Base-by-base conservation (phyloP, 2,888 invertebrate genomes). In the Scaptomyza caliginosa region DNA sequence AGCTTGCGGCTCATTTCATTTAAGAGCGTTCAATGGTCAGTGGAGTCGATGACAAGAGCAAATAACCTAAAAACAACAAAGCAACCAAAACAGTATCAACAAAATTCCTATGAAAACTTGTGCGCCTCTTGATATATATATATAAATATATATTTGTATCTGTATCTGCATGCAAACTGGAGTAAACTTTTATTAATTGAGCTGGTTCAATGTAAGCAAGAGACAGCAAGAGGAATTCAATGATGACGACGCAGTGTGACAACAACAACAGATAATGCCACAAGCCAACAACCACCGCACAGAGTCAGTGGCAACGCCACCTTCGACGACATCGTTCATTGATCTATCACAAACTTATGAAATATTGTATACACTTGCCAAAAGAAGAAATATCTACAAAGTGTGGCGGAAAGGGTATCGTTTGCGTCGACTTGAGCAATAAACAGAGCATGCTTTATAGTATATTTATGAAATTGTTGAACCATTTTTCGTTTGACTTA, bases 151-250 rank as follows among this genome's bases (percentile, higher is more conserved):
- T 19, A 51, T 3, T 1, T 28, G 13, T 32, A 7, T 32, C 8
- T 24, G 6, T 40, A 13, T 32, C 21, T 55, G 59, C 57, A 62
- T 74, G 74, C 67, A 74, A 78, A 77, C 74, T 74, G 74, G 67
- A 77, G 77, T 81, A 80, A 81, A 80, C 64, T 81, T 65, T 81
- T 74, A 81, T 81, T 81, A 79, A 79, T 81, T 81, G 67, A 67
- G 52, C 75, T 48, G 43, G 42, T 52, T 60, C 28, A 63, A 42
- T 40, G 52, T 39, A 34, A 28, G 11, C 10, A 13, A 13, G 10
- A 10, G 7, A 21, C 7, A 17, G 1, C 60, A 43, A 60, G 56
- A 48, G 52, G 64, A 70, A 43, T 45, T 19, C 65, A 64, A 38
- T 50, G 50, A 70, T 70, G 65, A 70, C 51, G 16, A 28, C 34